Conservation (phyloP, 2,888 invertebrate species). For the Caenorhabditis japonica region DNA sequence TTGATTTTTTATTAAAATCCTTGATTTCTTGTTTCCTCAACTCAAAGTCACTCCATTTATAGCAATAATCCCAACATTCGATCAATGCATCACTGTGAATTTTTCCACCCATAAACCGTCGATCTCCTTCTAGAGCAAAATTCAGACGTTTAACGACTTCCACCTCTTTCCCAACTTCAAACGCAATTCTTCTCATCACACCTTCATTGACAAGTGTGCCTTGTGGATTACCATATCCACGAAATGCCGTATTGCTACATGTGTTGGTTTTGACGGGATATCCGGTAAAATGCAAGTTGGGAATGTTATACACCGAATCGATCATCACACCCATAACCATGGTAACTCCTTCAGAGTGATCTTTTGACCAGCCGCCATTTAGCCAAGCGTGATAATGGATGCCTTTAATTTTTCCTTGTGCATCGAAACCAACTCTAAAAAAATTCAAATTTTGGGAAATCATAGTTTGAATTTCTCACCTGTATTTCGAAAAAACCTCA, state of each 20-base stretch:
- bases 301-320: conserved; percentile 82
- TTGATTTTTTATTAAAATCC: conserved; percentile 82
- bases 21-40: conserved; percentile 82
- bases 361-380: conserved; percentile 88
- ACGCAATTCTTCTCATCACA: conserved; percentile 85
- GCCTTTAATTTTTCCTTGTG: conserved; percentile 85
- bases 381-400: conserved; percentile 85
- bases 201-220: conserved; percentile 88
- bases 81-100: conserved; percentile 46
- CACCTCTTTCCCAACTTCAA: conserved; percentile 82
- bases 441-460: neutral
- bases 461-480: conserved; percentile 26
- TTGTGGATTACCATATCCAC: conserved; percentile 92
- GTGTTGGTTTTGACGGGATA: conserved; percentile 87
- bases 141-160: conserved; percentile 80
- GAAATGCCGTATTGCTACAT: conserved; percentile 87
- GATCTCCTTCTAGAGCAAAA: conserved; percentile 24
- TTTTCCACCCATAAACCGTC: conserved; percentile 10
- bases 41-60: conserved; percentile 83
- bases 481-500: conserved; percentile 88
- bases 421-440: conserved; percentile 78
- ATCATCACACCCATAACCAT: conserved; percentile 41
- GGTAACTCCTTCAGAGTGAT: conserved; percentile 82
- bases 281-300: conserved; percentile 84
- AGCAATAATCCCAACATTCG: conserved; percentile 87